Evolutionary conservation across 2,797 vertebrate species (phyloP).

Genomic region (Eurystomus glaucurus): DNA sequence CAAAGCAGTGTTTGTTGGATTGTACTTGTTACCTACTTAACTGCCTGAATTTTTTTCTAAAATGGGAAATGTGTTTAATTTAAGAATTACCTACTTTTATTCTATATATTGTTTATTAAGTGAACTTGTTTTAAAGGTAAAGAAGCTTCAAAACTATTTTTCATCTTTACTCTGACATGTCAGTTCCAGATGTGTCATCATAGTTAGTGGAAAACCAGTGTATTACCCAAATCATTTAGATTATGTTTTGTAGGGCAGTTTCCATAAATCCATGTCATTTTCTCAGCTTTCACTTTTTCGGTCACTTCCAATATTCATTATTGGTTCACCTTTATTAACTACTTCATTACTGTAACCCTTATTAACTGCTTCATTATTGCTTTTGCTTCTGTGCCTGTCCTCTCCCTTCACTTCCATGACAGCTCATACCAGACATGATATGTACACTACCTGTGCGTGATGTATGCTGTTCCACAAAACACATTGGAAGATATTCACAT

Average conservation of each 20-base stretch:
- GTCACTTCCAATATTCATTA: neutral
- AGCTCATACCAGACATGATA: neutral
- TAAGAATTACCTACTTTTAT: neutral
- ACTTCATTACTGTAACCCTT: too few relatives aligned
- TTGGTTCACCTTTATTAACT: neutral
- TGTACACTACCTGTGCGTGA: fast-evolving
- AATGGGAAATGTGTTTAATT: neutral
- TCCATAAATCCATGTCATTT: neutral
- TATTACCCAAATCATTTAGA: neutral
- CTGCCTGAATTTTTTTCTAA: neutral
- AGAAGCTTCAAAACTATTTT: neutral
- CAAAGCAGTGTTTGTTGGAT: neutral
- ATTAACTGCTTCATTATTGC: neutral
- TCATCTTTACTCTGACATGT: neutral
- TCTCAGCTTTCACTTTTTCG: neutral
- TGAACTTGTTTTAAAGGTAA: neutral
- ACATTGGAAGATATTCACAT: neutral
- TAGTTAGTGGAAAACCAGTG: neutral
- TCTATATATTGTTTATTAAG: neutral
- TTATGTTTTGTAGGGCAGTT: neutral
- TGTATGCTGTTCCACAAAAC: neutral
- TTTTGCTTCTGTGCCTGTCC: neutral
- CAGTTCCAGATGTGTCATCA: neutral
- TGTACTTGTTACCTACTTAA: neutral
- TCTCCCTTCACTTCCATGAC: neutral